Evolutionary conservation across 2,113 vertebrate genomes (phyloP).

Genomic region (Notarius lentiginosus): DNA sequence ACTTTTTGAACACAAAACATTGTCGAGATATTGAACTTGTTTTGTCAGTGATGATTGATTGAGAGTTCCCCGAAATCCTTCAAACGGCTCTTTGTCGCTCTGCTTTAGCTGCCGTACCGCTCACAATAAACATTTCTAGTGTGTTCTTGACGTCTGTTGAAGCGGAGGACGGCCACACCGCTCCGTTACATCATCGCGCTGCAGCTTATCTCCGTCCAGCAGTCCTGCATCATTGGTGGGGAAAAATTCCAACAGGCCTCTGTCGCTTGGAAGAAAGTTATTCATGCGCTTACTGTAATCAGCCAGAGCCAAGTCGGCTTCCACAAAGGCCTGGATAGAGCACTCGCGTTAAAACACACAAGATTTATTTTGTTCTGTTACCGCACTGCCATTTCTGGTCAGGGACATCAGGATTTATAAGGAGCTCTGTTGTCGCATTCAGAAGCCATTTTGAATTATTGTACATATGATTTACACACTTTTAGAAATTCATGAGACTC

Average conservation of each 20-base stretch:
- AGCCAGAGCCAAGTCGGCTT: slow-evolving; percentile 43
- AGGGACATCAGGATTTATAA: slow-evolving; percentile 45
- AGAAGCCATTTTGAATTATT: neutral
- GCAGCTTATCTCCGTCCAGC: slow-evolving; percentile 60
- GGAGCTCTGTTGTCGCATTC: slow-evolving; percentile 31
- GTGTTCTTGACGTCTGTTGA: slow-evolving; percentile 58
- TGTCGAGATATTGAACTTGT: neutral
- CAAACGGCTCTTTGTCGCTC: neutral
- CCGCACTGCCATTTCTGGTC: slow-evolving; percentile 37
- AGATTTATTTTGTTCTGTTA: slow-evolving; percentile 66
- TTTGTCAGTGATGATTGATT: neutral
- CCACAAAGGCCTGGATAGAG: slow-evolving; percentile 59
- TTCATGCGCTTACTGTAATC: slow-evolving; percentile 61
- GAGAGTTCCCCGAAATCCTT: neutral
- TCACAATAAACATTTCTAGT: slow-evolving; percentile 52
- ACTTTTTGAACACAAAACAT: neutral
- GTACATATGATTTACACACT: neutral
- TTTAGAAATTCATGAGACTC: neutral
- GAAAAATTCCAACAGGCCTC: slow-evolving; percentile 54
- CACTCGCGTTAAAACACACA: slow-evolving; percentile 65
- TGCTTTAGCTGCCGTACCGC: neutral
- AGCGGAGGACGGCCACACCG: slow-evolving; percentile 28
- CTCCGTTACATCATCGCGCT: slow-evolving; percentile 34
- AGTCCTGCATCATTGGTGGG: slow-evolving; percentile 53
- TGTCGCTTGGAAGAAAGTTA: slow-evolving; percentile 53